Conservation (phyloP, 2,797 vertebrate genomes). For the Sparus aurata region DNA sequence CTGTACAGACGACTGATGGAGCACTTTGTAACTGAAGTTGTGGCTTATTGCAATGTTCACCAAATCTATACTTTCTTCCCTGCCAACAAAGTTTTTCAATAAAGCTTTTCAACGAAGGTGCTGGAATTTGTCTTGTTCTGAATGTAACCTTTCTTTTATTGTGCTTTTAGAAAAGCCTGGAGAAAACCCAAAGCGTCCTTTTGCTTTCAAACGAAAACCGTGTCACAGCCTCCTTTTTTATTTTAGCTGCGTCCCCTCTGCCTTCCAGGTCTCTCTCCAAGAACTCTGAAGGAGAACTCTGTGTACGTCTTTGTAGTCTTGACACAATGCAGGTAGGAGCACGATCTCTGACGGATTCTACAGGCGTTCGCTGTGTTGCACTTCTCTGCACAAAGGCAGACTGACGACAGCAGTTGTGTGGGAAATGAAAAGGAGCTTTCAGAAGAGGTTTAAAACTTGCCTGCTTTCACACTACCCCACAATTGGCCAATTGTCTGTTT, state of each 20-base stretch:
- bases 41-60: conserved; percentile 51
- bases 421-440: background rate
- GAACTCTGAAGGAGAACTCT: background rate
- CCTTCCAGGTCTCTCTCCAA: background rate
- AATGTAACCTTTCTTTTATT: background rate
- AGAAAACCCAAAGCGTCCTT: background rate
- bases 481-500: background rate
- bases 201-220: background rate
- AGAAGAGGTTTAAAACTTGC: background rate
- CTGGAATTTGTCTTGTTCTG: conserved; percentile 10
- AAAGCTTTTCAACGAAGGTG: conserved; percentile 60
- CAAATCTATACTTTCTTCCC: conserved; percentile 30
- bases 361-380: background rate
- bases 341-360: background rate
- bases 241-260: too few relatives aligned
- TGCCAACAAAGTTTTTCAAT: conserved; percentile 58
- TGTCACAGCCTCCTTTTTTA: background rate
- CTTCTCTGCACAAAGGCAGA: background rate
- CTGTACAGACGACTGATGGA: conserved; percentile 37
- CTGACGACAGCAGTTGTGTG: background rate
- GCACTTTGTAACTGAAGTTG: conserved; percentile 52
- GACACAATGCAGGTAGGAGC: background rate
- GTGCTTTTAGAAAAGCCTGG: background rate
- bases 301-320: background rate
- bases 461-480: background rate